Percentiles rank a stretch among this genome's conserved stretches.
phyloP scores from a whole-genome alignment of 2,888 invertebrate genomes.

The Chymomyza procnemis region DNA sequence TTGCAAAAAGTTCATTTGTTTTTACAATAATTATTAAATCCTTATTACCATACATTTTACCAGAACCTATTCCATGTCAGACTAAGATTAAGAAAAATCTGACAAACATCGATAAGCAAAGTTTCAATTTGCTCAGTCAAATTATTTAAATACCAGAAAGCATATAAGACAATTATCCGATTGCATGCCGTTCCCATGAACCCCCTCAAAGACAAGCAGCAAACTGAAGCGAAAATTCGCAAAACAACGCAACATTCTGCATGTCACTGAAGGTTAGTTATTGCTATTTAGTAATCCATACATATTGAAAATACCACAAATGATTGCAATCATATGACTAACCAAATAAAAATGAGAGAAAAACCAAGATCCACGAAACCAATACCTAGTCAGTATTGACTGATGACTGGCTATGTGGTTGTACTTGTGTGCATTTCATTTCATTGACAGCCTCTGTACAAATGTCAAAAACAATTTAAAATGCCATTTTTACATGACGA shows the following conservation, averaged over 20 bases:
- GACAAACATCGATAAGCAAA: too few species aligned
- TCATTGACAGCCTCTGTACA: constrained; percentile 67
- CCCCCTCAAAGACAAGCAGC: neutral
- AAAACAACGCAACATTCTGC: neutral
- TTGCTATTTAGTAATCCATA: neutral
- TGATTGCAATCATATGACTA: neutral
- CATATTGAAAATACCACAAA: neutral
- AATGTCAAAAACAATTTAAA: constrained; percentile 76
- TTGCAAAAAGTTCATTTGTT: too few species aligned
- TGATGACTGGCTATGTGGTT: neutral
- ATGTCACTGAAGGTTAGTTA: neutral
- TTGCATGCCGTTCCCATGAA: too few species aligned
- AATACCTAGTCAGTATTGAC: neutral
- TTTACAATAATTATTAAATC: too few species aligned
- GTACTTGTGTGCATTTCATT: constrained; percentile 62
- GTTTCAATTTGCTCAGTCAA: neutral
- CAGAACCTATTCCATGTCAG: too few species aligned
- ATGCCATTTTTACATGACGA: constrained; percentile 75
- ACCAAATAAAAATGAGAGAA: neutral
- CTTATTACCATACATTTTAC: too few species aligned
- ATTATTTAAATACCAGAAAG: neutral
- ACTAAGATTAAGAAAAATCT: too few species aligned
- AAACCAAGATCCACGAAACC: neutral
- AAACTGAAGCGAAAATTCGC: neutral
- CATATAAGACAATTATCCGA: too few species aligned